A percentile compares a stretch with the other conserved stretches of the same genome.
These are phyloP conservation scores for Tenodera sinensis DNA, from an alignment of 2,888 invertebrate species.

Conservation along the genomic window DNA sequence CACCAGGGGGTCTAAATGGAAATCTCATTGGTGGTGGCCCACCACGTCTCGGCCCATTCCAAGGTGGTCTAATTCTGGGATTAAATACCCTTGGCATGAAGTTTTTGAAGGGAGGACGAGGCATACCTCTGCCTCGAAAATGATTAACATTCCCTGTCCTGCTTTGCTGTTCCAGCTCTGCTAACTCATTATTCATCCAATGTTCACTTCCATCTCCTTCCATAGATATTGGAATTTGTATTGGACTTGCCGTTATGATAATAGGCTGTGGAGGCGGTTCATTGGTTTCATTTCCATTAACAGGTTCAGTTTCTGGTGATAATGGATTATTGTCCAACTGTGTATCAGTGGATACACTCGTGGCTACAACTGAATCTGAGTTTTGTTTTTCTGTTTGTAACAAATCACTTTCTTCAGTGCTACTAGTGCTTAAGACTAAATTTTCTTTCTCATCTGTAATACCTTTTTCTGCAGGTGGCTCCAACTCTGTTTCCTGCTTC, in stretches of 20 bases:
- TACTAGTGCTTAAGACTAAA: background rate
- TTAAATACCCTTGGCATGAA: slow-evolving; percentile 13
- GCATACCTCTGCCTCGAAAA: background rate
- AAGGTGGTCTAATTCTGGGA: slow-evolving; percentile 13
- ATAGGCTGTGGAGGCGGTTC: background rate
- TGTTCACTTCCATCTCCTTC: slow-evolving; percentile 1
- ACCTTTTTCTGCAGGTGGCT: background rate
- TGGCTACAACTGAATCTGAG: background rate
- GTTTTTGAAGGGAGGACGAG: slow-evolving; percentile 3
- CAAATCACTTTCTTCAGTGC: background rate
- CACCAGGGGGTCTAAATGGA: slow-evolving; percentile 14
- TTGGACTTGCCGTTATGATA: background rate
- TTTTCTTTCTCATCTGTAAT: background rate
- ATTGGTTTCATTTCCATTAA: background rate
- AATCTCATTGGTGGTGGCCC: slow-evolving; percentile 6
- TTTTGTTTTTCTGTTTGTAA: background rate
- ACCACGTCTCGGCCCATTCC: slow-evolving; percentile 18
- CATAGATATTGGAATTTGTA: background rate
- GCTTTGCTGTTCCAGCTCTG: slow-evolving; percentile 4
- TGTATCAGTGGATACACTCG: background rate
- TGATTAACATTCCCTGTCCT: background rate
- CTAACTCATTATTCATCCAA: slow-evolving; percentile 20
- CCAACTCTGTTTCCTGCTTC: background rate
- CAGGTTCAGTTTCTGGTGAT: background rate
- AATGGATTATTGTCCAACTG: background rate